phyloP scores from a whole-genome alignment of 2,888 invertebrate genomes.

The Masnerella sp. region DNA sequence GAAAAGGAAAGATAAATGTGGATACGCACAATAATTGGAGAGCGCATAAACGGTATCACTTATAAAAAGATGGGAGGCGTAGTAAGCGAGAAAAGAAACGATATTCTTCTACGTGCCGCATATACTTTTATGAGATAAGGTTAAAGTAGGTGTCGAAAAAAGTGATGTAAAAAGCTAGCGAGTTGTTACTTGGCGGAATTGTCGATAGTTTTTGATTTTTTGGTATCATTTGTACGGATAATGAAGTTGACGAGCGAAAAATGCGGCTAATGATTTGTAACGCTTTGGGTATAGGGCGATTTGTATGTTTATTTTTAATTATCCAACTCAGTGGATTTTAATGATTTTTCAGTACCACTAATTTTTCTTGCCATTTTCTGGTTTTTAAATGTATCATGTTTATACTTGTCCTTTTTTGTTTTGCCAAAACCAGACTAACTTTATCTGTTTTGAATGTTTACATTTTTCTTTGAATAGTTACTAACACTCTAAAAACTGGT shows the following conservation, averaged over 20 bases:
- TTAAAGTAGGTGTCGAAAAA: conserved; percentile 58
- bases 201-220: conserved; percentile 5
- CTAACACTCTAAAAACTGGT: no score
- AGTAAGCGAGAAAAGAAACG: conserved; percentile 59
- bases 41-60: conserved; percentile 20
- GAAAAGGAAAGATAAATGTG: conserved; percentile 36
- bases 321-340: no score
- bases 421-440: no score
- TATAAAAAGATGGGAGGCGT: conserved; percentile 57
- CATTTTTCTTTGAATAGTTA: no score
- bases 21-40: conserved; percentile 43
- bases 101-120: conserved; percentile 75
- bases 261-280: conserved; percentile 25
- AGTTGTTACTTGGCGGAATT: not conserved
- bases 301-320: no score
- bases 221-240: conserved; percentile 17
- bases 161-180: not conserved
- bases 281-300: no score
- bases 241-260: conserved; percentile 29
- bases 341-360: no score
- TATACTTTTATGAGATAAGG: conserved; percentile 70
- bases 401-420: no score
- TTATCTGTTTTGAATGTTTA: no score
- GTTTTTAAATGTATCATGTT: no score
- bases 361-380: conserved; percentile 15